These are phyloP conservation scores for Sphaerophoria taeniata DNA, from an alignment of 2,888 invertebrate genomes.

Conservation along the genomic window DNA sequence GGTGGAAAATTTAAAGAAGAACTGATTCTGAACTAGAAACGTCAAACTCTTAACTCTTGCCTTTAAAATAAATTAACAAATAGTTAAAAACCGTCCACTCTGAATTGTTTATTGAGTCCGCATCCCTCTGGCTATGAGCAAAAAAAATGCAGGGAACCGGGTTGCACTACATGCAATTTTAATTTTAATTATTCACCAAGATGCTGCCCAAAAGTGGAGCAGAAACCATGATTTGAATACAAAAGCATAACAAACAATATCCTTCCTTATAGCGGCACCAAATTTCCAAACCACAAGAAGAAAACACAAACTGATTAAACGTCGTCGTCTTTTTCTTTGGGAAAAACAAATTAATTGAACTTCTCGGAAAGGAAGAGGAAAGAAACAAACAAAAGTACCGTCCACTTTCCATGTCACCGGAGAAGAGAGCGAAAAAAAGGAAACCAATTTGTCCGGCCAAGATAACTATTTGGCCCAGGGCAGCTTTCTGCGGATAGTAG, in stretches of 20 bases:
- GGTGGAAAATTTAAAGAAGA: too few species aligned
- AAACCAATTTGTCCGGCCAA: conserved; percentile 42
- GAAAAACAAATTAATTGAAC: conserved; percentile 58
- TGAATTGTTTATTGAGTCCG: too few species aligned
- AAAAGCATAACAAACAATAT: conserved; percentile 20
- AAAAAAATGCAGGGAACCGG: conserved; percentile 4
- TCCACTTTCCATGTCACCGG: conserved; percentile 56
- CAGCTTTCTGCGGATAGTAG: conserved; percentile 55
- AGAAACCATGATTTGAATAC: conserved; percentile 39
- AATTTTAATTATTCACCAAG: conserved; percentile 32
- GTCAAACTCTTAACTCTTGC: too few species aligned
- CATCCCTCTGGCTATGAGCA: background rate
- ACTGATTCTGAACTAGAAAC: too few species aligned
- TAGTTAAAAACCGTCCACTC: background rate
- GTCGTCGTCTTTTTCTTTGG: conserved; percentile 39
- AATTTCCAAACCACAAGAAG: background rate
- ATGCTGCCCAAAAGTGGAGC: conserved; percentile 19
- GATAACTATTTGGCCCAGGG: conserved; percentile 54
- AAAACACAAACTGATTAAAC: conserved; percentile 48
- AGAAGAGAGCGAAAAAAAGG: conserved; percentile 48
- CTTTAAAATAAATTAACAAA: too few species aligned
- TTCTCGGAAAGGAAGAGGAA: conserved; percentile 23
- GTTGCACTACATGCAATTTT: conserved; percentile 29
- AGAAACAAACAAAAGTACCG: conserved; percentile 21
- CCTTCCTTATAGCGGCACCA: too few species aligned